Evolutionary conservation across 2,888 invertebrate species (phyloP).

Genomic region (Syrphus vitripennis): DNA sequence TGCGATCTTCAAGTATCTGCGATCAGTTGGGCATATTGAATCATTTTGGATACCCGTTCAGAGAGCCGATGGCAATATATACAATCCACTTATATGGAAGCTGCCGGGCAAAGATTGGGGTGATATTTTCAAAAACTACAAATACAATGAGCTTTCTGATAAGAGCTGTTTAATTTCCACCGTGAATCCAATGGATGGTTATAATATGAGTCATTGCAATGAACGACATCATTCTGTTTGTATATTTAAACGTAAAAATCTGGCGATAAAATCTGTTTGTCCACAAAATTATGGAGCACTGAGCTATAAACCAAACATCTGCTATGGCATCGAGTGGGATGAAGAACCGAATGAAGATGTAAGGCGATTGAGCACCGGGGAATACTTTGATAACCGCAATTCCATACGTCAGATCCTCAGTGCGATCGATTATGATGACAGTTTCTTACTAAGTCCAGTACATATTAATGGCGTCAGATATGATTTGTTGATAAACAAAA

Average conservation of each 20-base stretch:
- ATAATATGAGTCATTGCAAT: conserved; percentile 73
- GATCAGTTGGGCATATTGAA: conserved; percentile 60
- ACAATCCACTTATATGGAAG: conserved; percentile 81
- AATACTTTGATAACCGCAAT: conserved; percentile 74
- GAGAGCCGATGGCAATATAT: conserved; percentile 78
- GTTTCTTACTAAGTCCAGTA: conserved; percentile 69
- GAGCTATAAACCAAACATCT: conserved; percentile 75
- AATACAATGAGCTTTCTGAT: conserved; percentile 71
- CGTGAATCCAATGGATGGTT: conserved; percentile 24
- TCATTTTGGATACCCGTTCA: conserved; percentile 83
- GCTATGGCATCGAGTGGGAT: conserved; percentile 75
- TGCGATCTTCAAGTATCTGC: conserved; percentile 76
- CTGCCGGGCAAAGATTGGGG: conserved; percentile 81
- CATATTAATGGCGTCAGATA: conserved; percentile 57
- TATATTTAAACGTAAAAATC: conserved; percentile 71
- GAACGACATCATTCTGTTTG: conserved; percentile 75
- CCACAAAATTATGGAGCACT: conserved; percentile 74
- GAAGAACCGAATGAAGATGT: conserved; percentile 66
- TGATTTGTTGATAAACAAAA: conserved; percentile 72
- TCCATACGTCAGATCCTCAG: conserved; percentile 69
- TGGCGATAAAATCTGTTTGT: conserved; percentile 74
- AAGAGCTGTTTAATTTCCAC: conserved; percentile 74
- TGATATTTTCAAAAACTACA: conserved; percentile 72
- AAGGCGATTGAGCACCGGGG: conserved; percentile 61
- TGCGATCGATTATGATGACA: conserved; percentile 62